A percentile compares a stretch with the other conserved stretches of the same genome.
These are phyloP conservation scores for Nasonia oneida DNA, from an alignment of 2,888 invertebrate genomes.

Conservation along the genomic window DNA sequence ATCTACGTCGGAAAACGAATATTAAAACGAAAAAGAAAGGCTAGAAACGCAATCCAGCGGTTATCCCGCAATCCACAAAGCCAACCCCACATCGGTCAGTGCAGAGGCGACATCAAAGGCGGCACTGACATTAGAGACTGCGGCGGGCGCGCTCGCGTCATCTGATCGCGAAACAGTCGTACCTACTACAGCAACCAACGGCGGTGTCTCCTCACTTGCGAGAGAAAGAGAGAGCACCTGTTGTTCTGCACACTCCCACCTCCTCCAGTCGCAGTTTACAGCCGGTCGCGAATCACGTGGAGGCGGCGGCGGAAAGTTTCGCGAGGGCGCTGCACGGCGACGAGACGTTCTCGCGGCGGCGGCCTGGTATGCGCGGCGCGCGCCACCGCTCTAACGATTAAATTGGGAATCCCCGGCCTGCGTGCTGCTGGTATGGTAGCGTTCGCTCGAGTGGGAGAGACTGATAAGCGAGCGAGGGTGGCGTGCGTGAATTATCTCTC, in stretches of 20 bases:
- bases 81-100: not conserved
- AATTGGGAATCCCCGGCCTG: constrained; percentile 35
- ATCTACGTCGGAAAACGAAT: not conserved
- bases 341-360: not conserved
- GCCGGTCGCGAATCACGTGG: constrained; percentile 42
- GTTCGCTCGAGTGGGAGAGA: not conserved
- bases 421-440: not conserved
- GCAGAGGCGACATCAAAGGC: not conserved
- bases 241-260: constrained; percentile 36
- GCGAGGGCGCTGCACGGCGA: not conserved
- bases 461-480: not conserved
- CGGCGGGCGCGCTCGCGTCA: not conserved
- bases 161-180: constrained; percentile 1
- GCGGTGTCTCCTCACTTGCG: not conserved
- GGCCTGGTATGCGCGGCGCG: not conserved
- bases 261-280: constrained; percentile 14
- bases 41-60: too few relatives aligned
- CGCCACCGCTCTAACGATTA: constrained; percentile 15
- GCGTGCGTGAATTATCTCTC: not conserved
- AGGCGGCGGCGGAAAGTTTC: constrained; percentile 7
- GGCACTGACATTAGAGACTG: too few relatives aligned
- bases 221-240: constrained; percentile 17
- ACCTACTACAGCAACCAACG: not conserved
- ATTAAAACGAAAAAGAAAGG: not conserved
- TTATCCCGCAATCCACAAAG: not conserved